These are phyloP conservation scores for Romanogobio albipinnatus DNA, from an alignment of 2,113 vertebrate species.

Conservation along the genomic window DNA sequence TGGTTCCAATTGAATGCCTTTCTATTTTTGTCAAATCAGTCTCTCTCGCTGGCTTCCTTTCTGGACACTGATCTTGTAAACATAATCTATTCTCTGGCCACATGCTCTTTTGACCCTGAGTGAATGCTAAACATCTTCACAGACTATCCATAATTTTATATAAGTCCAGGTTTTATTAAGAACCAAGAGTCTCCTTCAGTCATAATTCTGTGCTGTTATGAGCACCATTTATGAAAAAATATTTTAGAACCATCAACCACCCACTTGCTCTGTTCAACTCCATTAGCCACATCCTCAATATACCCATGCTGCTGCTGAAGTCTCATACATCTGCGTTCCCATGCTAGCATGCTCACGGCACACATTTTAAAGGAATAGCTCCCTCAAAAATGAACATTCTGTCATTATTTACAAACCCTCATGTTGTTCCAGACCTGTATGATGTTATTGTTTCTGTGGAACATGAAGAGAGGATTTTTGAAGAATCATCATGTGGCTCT, in stretches of 20 bases:
- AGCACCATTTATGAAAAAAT: slow-evolving; percentile 28
- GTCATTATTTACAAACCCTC: not conserved
- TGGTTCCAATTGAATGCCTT: not conserved
- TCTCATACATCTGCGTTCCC: not conserved
- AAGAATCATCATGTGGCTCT: not conserved
- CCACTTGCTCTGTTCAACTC: slow-evolving; percentile 37
- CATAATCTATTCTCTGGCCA: not conserved
- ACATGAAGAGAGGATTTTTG: not conserved
- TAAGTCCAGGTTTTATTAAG: slow-evolving; percentile 10
- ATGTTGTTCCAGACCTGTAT: not conserved
- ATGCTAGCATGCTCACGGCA: not conserved
- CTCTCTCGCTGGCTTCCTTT: not conserved
- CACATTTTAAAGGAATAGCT: not conserved
- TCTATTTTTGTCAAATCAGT: not conserved
- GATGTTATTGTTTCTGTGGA: not conserved
- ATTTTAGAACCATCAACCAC: slow-evolving; percentile 35
- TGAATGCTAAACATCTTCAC: not conserved
- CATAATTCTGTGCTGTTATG: not conserved
- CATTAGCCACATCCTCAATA: slow-evolving; percentile 22
- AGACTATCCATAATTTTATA: not conserved
- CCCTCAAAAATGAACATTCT: not conserved
- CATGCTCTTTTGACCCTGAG: slow-evolving; percentile 6
- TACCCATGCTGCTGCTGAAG: not conserved
- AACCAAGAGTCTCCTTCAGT: slow-evolving; percentile 10
- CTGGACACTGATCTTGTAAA: not conserved